These are phyloP conservation scores for Mus spretus DNA, from an alignment of 2,797 vertebrate species.

Conservation along the genomic window DNA sequence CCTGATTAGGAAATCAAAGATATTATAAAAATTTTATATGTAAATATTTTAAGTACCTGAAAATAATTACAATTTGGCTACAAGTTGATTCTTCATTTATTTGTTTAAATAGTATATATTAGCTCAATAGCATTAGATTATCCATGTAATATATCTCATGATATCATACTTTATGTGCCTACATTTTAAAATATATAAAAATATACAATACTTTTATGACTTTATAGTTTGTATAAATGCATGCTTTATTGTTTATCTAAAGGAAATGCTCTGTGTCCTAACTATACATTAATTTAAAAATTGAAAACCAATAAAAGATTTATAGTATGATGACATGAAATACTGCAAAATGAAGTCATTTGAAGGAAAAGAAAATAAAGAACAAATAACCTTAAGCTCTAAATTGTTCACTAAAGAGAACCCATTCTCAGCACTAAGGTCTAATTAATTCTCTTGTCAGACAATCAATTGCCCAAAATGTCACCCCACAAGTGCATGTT, in stretches of 20 bases:
- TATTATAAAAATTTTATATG: not conserved
- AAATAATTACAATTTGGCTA: constrained; percentile 19
- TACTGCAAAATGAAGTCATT: not conserved
- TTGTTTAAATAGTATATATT: constrained; percentile 18
- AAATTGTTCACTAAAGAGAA: constrained; percentile 1
- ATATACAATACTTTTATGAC: not conserved
- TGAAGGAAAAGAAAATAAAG: not conserved
- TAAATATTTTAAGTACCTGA: not conserved
- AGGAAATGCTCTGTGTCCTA: not conserved
- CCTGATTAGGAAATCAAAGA: not conserved
- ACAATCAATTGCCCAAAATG: constrained; percentile 54
- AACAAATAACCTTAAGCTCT: not conserved
- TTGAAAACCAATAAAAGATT: constrained; percentile 20
- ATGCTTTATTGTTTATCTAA: constrained; percentile 11
- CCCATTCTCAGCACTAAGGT: constrained; percentile 6
- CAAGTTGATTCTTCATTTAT: constrained; percentile 21
- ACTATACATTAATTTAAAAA: not conserved
- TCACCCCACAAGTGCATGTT: not conserved
- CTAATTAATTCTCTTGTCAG: constrained; percentile 70
- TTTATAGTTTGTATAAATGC: not conserved
- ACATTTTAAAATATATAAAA: not conserved
- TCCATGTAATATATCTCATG: constrained; percentile 29
- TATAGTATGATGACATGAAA: not conserved
- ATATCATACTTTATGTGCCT: not conserved
- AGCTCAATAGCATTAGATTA: not conserved